A percentile compares a stretch with the other conserved stretches of the same genome.
These are phyloP conservation scores for Neocrepidodera transversa DNA, from an alignment of 2,888 invertebrate genomes.

Conservation along the genomic window DNA sequence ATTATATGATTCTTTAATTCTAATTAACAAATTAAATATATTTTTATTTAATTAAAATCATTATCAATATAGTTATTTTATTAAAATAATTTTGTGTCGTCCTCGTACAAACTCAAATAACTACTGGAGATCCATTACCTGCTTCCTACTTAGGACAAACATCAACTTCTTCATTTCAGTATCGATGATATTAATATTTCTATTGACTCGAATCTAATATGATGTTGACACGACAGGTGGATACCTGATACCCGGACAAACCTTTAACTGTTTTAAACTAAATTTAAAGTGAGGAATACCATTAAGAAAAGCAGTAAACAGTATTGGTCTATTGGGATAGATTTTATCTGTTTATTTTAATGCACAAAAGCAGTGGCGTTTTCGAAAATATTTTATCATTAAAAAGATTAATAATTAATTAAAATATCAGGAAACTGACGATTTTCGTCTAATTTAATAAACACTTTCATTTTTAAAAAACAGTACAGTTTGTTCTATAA, in stretches of 20 bases:
- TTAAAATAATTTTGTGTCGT: too few species aligned
- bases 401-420: too few species aligned
- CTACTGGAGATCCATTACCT: constrained; percentile 5
- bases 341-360: background rate
- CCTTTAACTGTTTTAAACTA: background rate
- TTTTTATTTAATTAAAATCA: too few species aligned
- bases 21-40: too few species aligned
- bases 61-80: too few species aligned
- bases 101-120: too few species aligned
- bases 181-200: constrained; percentile 12
- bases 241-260: constrained; percentile 3
- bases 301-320: background rate
- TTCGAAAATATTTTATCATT: too few species aligned
- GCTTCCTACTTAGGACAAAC: constrained; percentile 11
- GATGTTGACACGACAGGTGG: constrained; percentile 5
- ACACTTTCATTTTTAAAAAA: too few species aligned
- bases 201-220: constrained; percentile 11
- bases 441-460: too few species aligned
- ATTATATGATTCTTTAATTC: too few species aligned
- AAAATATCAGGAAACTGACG: too few species aligned
- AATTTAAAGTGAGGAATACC: constrained; percentile 10
- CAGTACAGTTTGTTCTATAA: too few species aligned
- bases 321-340: background rate
- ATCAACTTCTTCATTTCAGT: constrained; percentile 14
- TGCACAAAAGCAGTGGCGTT: background rate